A percentile compares a stretch with the other conserved stretches of the same genome.
phyloP scores from a whole-genome alignment of 2,888 invertebrate species.

The Lithophane socia region DNA sequence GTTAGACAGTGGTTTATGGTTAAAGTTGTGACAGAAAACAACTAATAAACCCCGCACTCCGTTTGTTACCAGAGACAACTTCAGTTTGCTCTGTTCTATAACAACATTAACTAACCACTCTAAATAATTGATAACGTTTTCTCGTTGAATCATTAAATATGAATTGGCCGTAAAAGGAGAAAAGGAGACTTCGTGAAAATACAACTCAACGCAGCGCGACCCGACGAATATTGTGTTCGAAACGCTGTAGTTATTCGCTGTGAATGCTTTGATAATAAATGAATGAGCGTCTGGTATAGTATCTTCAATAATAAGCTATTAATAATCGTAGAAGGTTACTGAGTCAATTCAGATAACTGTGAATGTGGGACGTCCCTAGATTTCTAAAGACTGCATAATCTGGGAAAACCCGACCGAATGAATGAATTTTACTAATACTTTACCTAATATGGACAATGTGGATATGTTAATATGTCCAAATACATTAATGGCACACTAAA shows the following conservation, averaged over 20 bases:
- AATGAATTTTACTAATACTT: slow-evolving; percentile 3
- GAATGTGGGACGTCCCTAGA: slow-evolving; percentile 12
- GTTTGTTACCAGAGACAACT: neutral
- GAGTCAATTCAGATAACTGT: slow-evolving; percentile 9
- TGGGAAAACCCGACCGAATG: slow-evolving; percentile 17
- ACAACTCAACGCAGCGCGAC: neutral
- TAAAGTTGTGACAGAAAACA: neutral
- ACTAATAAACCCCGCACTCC: neutral
- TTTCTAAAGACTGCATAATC: slow-evolving; percentile 1
- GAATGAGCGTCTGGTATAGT: slow-evolving; percentile 5
- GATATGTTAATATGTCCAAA: neutral
- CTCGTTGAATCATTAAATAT: neutral
- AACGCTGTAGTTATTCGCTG: neutral
- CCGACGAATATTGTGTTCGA: no score
- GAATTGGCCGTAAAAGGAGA: neutral
- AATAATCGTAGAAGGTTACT: slow-evolving; percentile 1
- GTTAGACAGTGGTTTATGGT: neutral
- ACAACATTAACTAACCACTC: neutral
- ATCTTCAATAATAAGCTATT: slow-evolving; percentile 2
- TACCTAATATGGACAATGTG: neutral
- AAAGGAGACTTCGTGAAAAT: neutral
- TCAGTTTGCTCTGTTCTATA: neutral
- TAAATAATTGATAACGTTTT: neutral
- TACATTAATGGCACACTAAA: neutral
- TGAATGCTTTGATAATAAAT: slow-evolving; percentile 2